Evolutionary conservation across 1,140 invertebrate species (phyloP).

Genomic region (Adoxophyes honmai): DNA sequence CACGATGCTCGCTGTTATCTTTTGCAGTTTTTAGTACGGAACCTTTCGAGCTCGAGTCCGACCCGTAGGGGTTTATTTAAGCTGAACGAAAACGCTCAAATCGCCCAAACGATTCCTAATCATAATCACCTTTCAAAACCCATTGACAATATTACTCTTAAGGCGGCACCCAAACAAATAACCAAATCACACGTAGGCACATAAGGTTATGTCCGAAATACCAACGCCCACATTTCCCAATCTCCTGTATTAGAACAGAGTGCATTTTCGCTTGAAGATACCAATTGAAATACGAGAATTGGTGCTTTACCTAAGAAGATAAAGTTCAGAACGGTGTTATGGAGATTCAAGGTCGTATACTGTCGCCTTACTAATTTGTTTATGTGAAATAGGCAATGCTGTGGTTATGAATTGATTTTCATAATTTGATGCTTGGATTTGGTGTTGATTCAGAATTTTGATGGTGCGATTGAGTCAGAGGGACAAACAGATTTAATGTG

Average conservation of each 20-base stretch:
- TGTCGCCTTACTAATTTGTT: neutral
- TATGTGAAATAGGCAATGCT: constrained; percentile 1
- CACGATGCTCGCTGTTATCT: no score
- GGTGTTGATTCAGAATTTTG: constrained; percentile 1
- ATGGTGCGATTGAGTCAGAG: neutral
- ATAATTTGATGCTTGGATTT: neutral
- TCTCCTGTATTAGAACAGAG: neutral
- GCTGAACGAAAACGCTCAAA: no score
- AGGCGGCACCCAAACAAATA: neutral
- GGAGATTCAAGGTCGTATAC: neutral
- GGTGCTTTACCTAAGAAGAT: neutral
- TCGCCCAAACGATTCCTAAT: no score
- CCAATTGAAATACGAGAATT: neutral
- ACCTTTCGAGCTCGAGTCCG: no score
- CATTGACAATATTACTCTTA: no score
- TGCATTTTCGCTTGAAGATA: neutral
- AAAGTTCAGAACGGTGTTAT: neutral
- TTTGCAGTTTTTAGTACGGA: no score
- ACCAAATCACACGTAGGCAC: constrained; percentile 2
- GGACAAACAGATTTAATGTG: neutral
- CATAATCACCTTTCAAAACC: no score
- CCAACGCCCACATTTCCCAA: constrained; percentile 11
- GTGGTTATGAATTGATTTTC: constrained; percentile 1
- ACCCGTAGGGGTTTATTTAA: no score
- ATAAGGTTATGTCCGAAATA: constrained; percentile 12